Evolutionary conservation across 2,888 invertebrate species (phyloP), one percentile per base, ranked within the genome.

Genomic region (Drosophila prolongata): DNA sequence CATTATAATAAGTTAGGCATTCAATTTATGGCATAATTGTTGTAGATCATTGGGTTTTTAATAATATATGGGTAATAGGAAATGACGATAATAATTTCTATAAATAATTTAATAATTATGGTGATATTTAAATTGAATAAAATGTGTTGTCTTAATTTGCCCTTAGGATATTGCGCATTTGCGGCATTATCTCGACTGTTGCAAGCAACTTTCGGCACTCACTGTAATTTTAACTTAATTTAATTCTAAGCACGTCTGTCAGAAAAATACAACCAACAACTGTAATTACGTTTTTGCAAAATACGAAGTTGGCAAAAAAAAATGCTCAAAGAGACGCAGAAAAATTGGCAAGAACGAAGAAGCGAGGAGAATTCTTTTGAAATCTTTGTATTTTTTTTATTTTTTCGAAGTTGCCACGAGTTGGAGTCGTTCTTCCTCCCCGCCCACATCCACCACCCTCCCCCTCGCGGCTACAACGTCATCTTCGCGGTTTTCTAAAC

Each of bases 211-310:
- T 55, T 74, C 52, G 68, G 47, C 59, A 40, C 44, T 66, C 53
- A 67, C 64, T 79, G 67, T 82, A 79, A 81, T 83, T 83, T 83
- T 52, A 82, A 77, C 75, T 85, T 65, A 81, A 86, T 86, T 77
- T 80, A 80, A 81, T 80, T 80, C 87, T 80, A 80, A 80, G 81
- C 82, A 82, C 87, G 81, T 87, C 74, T 68, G 72, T 49, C 46
- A 58, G 61, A 76, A 61, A 65, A 44, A 66, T 43, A 65, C 56
- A 79, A 30, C 61, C 53, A 64, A 86, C 68, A 67, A 81, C 81
- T 87, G 78, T 76, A 84, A 82, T 87, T 87, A 87, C 65, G 76
- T 71, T 73, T 47, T 66, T 40, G 68, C 55, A 57, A 76, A 68
- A 37, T 56, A 47, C 43, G n/a, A 53, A 46, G 44, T 24, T 24